Evolutionary conservation across 2,888 invertebrate species (phyloP), one percentile per base, ranked within the genome.

Genomic region (Erannis defoliaria): DNA sequence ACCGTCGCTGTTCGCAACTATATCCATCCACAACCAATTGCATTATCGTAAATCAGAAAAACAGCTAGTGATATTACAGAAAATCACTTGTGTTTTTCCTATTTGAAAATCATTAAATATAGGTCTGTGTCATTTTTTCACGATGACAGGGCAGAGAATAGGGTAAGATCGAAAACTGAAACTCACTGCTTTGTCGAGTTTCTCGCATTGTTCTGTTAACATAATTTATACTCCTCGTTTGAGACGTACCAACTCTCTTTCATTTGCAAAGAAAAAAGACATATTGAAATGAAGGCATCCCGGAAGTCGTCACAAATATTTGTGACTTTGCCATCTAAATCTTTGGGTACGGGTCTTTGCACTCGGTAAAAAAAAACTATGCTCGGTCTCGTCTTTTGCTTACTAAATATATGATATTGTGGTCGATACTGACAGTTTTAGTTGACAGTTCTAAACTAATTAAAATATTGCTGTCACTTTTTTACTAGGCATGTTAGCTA

Each of bases 241-340:
- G 53, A 46, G 42, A 40, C 12, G 50, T 61, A 38, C 48, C 43
- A 37, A 26, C 23, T 21, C 46, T 40, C 21, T 19, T 46, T 45
- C 51, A 21, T 55, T 55, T 26, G 23, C 21, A n/a, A 29, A 21
- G 42, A 45, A 56, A 65, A 63, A 59, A 35, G 55, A 57, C 21
- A 45, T 51, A 64, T 50, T 55, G 55, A 55, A 67, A 63, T 54
- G 50, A 57, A 64, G 40, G 50, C 59, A 54, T 62, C 50, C 64
- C 64, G 67, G 66, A 70, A 66, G 31, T 16, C 51, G 53, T 61
- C 67, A 60, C 55, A 67, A 66, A 66, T 67, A 62, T 65, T 60
- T 66, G 53, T 56, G 49, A 37, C 26, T 51, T 37, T 55, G 46
- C 56, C 43, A 45, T 50, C 29, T 49, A 49, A 37, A 42, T 54